phyloP scores from a whole-genome alignment of 1,140 invertebrate genomes.

The Diabrotica undecimpunctata region DNA sequence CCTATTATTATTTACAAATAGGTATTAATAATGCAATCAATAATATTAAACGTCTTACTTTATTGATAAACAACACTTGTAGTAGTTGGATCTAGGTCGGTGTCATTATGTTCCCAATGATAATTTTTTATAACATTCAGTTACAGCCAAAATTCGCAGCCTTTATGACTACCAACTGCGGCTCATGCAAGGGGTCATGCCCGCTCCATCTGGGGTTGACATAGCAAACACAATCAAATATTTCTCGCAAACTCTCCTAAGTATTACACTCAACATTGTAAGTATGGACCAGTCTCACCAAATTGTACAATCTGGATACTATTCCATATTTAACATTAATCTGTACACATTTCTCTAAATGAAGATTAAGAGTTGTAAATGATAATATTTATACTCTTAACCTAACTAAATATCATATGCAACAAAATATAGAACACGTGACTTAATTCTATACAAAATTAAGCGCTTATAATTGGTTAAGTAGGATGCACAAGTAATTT shows the following conservation, averaged over 20 bases:
- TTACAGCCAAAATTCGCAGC: slow-evolving; percentile 95
- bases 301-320: neutral
- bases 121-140: slow-evolving; percentile 52
- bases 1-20: too few species aligned
- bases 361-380: too few species aligned
- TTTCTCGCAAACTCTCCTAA: slow-evolving; percentile 93
- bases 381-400: too few species aligned
- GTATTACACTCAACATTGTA: slow-evolving; percentile 55
- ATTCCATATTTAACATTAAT: too few species aligned
- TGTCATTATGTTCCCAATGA: neutral
- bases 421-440: too few species aligned
- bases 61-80: neutral
- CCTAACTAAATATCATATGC: too few species aligned
- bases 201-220: slow-evolving; percentile 89
- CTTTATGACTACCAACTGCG: slow-evolving; percentile 94
- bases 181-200: slow-evolving; percentile 85
- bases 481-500: too few species aligned
- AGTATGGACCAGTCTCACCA: neutral
- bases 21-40: too few species aligned
- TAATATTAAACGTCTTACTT: neutral
- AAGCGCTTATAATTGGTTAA: too few species aligned
- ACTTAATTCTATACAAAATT: too few species aligned
- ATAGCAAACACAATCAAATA: slow-evolving; percentile 97
- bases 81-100: slow-evolving; percentile 15
- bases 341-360: too few species aligned